Evolutionary conservation across 2,113 vertebrate genomes (phyloP).

Genomic region (Eclectus roratus): DNA sequence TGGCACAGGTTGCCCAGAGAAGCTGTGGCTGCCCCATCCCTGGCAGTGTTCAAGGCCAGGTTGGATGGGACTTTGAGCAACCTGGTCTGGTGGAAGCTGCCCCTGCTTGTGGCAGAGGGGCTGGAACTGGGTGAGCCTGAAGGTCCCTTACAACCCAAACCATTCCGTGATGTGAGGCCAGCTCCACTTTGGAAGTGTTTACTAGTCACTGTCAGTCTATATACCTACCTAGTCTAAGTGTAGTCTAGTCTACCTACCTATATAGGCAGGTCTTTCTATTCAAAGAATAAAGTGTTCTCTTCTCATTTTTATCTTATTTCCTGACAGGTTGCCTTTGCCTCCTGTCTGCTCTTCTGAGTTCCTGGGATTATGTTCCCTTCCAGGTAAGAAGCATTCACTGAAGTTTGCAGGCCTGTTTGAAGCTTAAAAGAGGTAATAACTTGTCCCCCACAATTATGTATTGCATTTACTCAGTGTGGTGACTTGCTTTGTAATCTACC

Average conservation of each 20-base stretch:
- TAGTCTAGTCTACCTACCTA: neutral
- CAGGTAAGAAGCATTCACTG: conserved; percentile 72
- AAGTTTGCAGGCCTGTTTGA: neutral
- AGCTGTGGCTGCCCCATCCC: neutral
- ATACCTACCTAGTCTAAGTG: neutral
- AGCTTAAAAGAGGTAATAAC: neutral
- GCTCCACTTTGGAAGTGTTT: neutral
- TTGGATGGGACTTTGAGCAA: rapidly evolving
- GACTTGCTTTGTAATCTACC: neutral
- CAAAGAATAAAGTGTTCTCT: neutral
- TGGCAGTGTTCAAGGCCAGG: neutral
- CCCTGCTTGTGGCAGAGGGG: neutral
- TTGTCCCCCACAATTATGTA: neutral
- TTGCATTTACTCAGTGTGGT: neutral
- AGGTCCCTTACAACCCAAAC: neutral
- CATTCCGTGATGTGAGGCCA: neutral
- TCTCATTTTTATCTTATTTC: neutral
- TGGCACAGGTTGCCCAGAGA: neutral
- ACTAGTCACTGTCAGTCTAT: neutral
- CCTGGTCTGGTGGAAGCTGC: neutral
- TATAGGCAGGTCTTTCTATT: neutral
- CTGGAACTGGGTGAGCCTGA: neutral
- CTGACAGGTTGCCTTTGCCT: conserved; percentile 81
- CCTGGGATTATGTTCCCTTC: conserved; percentile 87
- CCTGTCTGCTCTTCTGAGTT: conserved; percentile 76